phyloP scores from a whole-genome alignment of 1,140 invertebrate genomes.

The Chrysoperla carnea region DNA sequence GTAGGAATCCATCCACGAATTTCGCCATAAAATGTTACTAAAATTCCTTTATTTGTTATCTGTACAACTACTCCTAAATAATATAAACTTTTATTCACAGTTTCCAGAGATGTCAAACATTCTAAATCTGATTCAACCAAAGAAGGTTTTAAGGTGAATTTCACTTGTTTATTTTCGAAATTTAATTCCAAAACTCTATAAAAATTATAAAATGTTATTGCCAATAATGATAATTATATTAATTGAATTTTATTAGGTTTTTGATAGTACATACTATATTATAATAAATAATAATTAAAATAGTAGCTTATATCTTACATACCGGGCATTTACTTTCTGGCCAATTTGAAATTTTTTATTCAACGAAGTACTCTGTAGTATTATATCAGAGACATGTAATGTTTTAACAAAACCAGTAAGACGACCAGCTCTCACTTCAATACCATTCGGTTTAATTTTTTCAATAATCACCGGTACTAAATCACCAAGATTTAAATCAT shows the following conservation, averaged over 20 bases:
- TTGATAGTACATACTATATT: too few relatives aligned
- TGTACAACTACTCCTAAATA: slow-evolving; percentile 36
- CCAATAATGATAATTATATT: too few relatives aligned
- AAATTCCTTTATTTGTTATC: slow-evolving; percentile 24
- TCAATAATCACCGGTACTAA: slow-evolving; percentile 26
- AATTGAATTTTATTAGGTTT: too few relatives aligned
- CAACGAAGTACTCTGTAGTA: slow-evolving; percentile 10
- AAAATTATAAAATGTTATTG: too few relatives aligned
- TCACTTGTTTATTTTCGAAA: slow-evolving; percentile 18
- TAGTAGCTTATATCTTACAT: too few relatives aligned
- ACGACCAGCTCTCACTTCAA: slow-evolving; percentile 20
- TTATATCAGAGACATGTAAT: slow-evolving; percentile 15
- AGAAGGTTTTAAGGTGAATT: slow-evolving; percentile 36
- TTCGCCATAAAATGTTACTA: slow-evolving; percentile 39
- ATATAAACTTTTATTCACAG: slow-evolving; percentile 26
- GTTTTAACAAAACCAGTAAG: slow-evolving; percentile 20
- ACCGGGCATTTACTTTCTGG: slow-evolving; percentile 24
- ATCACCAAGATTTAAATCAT: slow-evolving; percentile 32
- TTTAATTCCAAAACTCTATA: slow-evolving; percentile 30
- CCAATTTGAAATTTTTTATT: slow-evolving; percentile 23
- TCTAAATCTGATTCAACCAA: slow-evolving; percentile 28
- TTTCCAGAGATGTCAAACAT: slow-evolving; percentile 23
- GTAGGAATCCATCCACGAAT: slow-evolving; percentile 35
- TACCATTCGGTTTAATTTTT: slow-evolving; percentile 16
- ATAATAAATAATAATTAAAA: too few relatives aligned